Evolutionary conservation across 2,888 invertebrate species (phyloP).

Genomic region (Branchinecta sandiegonensis): DNA sequence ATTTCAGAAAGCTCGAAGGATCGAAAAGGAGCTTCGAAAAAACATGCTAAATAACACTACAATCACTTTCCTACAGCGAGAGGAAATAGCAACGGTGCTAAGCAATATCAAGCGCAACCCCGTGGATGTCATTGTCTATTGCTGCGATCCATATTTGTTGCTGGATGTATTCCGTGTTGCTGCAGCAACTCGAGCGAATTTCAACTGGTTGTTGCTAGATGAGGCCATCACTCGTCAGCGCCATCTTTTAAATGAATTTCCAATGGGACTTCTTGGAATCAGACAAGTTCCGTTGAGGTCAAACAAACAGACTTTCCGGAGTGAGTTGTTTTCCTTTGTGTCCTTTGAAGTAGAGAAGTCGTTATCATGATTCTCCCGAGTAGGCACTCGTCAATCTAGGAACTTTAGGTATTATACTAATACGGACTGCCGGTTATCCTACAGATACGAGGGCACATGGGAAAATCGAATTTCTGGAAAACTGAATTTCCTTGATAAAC

Average conservation of each 20-base stretch:
- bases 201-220: slow-evolving; percentile 4
- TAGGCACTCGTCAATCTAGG: no score
- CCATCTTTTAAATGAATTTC: not conserved
- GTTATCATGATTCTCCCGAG: no score
- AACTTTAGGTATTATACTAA: no score
- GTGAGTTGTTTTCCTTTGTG: not conserved
- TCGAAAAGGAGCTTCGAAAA: not conserved
- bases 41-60: not conserved
- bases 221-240: not conserved
- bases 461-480: no score
- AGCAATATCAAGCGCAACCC: not conserved
- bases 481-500: no score
- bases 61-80: not conserved
- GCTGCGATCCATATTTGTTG: slow-evolving; percentile 13
- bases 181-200: not conserved
- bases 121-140: not conserved
- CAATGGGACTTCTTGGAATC: slow-evolving; percentile 8
- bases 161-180: not conserved
- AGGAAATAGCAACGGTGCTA: not conserved
- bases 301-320: not conserved
- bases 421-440: no score
- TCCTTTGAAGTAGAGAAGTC: no score
- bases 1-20: not conserved
- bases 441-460: no score
- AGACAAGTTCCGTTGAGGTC: slow-evolving; percentile 4